Conservation (phyloP, 2,797 vertebrate species). For the Philypnodon macrostomus region DNA sequence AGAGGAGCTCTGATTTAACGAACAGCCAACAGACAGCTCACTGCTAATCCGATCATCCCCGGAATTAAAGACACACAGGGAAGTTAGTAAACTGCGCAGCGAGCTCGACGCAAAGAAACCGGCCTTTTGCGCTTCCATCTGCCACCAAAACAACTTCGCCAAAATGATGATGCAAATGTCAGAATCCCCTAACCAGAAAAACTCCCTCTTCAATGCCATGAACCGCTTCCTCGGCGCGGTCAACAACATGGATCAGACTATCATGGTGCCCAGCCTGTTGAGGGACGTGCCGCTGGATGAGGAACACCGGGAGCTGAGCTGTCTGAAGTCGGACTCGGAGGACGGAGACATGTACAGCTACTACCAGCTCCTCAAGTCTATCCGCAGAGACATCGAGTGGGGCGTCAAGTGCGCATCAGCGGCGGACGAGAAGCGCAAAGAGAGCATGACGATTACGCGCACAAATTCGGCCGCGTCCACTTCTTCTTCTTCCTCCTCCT, state of each 20-base stretch:
- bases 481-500: conserved; percentile 38
- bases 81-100: conserved; percentile 1
- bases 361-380: conserved; percentile 93
- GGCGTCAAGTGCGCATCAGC: conserved; percentile 82
- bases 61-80: conserved; percentile 26
- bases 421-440: conserved; percentile 73
- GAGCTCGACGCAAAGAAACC: conserved; percentile 4
- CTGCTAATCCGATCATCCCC: conserved; percentile 43
- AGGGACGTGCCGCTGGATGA: conserved; percentile 92
- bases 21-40: too few relatives aligned
- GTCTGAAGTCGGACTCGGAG: conserved; percentile 65
- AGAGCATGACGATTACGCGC: conserved; percentile 74
- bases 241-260: conserved; percentile 98
- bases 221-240: conserved; percentile 94
- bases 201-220: conserved; percentile 94
- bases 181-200: conserved; percentile 87
- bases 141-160: not conserved
- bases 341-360: conserved; percentile 94
- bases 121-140: conserved; percentile 10
- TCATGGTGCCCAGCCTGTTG: conserved; percentile 95
- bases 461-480: conserved; percentile 60
- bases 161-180: conserved; percentile 88
- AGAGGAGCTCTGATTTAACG: conserved; percentile 18
- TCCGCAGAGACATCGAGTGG: conserved; percentile 94
- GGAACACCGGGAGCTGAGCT: conserved; percentile 68